Evolutionary conservation across 2,113 vertebrate genomes (phyloP).

Genomic region (Artemisiospiza belli): DNA sequence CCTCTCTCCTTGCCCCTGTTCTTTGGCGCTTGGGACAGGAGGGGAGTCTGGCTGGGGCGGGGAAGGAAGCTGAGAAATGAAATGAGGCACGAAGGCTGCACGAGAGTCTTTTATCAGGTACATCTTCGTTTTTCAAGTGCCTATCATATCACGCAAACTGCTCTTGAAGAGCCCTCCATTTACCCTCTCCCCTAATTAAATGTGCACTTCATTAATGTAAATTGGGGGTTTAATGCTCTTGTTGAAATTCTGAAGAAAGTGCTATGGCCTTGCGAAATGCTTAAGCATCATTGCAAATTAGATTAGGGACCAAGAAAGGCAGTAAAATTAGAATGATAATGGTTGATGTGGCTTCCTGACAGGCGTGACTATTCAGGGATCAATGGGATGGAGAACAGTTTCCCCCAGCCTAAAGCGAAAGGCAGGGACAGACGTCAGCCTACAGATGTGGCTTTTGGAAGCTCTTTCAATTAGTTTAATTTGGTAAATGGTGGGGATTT

Average conservation of each 20-base stretch:
- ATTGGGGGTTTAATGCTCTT: constrained; percentile 99
- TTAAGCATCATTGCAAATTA: constrained; percentile 99
- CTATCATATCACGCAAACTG: constrained; percentile 79
- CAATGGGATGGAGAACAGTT: constrained; percentile 92
- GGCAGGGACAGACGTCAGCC: constrained; percentile 90
- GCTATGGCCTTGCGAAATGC: constrained; percentile 93
- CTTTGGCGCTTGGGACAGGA: not conserved
- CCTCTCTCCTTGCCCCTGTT: not conserved
- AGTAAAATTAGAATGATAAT: constrained; percentile 99
- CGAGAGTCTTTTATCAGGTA: constrained; percentile 73
- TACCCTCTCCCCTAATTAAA: constrained; percentile 96
- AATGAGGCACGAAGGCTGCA: constrained; percentile 17
- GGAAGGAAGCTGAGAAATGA: not conserved
- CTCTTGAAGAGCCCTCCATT: constrained; percentile 86
- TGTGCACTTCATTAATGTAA: constrained; percentile 99
- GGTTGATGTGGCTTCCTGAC: constrained; percentile 98
- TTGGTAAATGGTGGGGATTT: constrained; percentile 99
- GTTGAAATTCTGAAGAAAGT: constrained; percentile 99
- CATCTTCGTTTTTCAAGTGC: constrained; percentile 72
- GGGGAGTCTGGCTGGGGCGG: not conserved
- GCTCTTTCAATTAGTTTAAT: constrained; percentile 99
- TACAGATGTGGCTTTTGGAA: constrained; percentile 97
- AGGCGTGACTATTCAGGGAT: constrained; percentile 99
- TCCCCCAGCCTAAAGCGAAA: constrained; percentile 84
- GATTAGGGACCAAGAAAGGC: constrained; percentile 99